phyloP scores from a whole-genome alignment of 23 tunicate species.

The Trididemnum nubilum region DNA sequence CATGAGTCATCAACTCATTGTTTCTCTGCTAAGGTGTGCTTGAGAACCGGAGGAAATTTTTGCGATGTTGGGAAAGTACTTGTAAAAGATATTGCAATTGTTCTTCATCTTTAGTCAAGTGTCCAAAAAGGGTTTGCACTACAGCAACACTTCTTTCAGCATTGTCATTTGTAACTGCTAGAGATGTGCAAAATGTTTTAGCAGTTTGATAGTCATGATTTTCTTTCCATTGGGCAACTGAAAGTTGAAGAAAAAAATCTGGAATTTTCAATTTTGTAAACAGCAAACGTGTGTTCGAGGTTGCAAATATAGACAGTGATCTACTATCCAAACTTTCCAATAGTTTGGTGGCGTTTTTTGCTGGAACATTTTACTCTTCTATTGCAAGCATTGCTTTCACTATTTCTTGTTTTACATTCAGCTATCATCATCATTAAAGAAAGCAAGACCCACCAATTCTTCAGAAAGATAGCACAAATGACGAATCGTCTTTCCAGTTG shows the following conservation, averaged over 20 bases:
- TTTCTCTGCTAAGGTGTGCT: no score
- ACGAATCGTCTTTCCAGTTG: no score
- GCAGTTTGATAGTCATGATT: background rate
- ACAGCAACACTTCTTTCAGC: conserved; percentile 7
- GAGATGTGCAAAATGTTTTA: background rate
- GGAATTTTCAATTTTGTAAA: background rate
- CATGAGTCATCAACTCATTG: no score
- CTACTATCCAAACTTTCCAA: background rate
- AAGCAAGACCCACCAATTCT: background rate
- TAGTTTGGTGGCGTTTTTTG: background rate
- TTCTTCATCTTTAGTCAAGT: conserved; percentile 5
- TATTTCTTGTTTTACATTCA: background rate
- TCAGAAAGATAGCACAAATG: background rate
- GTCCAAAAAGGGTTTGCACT: background rate
- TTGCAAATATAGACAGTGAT: background rate
- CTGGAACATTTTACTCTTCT: background rate
- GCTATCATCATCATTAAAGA: background rate
- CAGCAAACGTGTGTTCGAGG: background rate
- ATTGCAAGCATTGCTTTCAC: background rate
- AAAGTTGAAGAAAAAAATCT: background rate
- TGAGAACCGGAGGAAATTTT: no score
- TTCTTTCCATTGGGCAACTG: background rate
- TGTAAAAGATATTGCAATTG: conserved; percentile 9
- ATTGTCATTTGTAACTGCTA: conserved; percentile 23
- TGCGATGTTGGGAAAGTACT: no score